These are phyloP conservation scores for Herpailurus yagouaroundi DNA, from an alignment of 2,113 vertebrate species.

Conservation along the genomic window DNA sequence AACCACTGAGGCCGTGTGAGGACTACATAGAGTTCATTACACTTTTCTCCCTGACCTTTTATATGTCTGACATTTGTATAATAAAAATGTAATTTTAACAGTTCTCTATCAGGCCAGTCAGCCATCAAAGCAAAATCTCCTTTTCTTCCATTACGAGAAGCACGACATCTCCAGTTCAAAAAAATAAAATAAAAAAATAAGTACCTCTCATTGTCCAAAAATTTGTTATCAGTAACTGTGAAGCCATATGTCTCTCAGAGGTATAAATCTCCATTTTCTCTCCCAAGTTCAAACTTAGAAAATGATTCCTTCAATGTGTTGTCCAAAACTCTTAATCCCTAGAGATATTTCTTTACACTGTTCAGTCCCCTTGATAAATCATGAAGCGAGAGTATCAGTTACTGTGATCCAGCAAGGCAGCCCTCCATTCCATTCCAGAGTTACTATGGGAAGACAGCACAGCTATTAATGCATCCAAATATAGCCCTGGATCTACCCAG, in stretches of 20 bases:
- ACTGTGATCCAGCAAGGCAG: background rate
- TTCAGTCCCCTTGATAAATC: background rate
- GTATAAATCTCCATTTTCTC: background rate
- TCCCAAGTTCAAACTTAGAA: background rate
- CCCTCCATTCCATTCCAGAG: background rate
- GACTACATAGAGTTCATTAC: background rate
- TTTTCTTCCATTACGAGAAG: background rate
- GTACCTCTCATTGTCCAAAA: background rate
- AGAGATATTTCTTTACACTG: background rate
- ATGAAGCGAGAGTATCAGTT: background rate
- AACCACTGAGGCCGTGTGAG: background rate
- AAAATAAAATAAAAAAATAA: background rate
- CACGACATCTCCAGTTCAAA: background rate
- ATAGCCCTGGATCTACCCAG: background rate
- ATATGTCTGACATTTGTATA: background rate
- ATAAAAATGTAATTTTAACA: background rate
- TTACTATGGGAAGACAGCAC: background rate
- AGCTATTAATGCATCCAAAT: background rate
- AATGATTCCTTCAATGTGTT: background rate
- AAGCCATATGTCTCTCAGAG: background rate
- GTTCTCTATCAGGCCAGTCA: background rate
- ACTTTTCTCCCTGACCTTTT: background rate
- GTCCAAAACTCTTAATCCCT: background rate
- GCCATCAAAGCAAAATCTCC: background rate
- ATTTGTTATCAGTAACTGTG: background rate